phyloP scores from a whole-genome alignment of 2,113 vertebrate genomes.

The Nothobranchius furzeri region DNA sequence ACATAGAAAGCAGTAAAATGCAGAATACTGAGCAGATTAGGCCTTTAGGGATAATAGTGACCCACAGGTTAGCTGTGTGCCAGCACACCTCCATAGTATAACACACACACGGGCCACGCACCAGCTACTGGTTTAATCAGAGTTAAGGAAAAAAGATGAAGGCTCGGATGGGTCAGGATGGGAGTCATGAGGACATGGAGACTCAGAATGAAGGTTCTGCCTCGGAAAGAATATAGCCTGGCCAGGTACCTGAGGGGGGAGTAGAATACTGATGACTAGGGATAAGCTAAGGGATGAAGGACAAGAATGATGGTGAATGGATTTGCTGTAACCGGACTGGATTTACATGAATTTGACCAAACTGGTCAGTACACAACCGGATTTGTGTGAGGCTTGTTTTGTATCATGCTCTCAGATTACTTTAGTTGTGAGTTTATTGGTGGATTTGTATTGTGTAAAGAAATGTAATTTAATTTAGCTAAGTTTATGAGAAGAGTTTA shows the following conservation, averaged over 20 bases:
- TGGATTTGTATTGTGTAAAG: neutral
- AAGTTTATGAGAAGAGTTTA: neutral
- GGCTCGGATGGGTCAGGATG: neutral
- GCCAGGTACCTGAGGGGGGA: no score
- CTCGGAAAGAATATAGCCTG: no score
- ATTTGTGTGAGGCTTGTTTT: neutral
- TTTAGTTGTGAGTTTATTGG: neutral
- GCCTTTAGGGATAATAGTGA: conserved; percentile 19
- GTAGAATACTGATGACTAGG: neutral
- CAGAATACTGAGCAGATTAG: conserved; percentile 54
- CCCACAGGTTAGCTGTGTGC: conserved; percentile 38
- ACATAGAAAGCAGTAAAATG: conserved; percentile 31
- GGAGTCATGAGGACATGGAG: no score
- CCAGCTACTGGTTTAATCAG: neutral
- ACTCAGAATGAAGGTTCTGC: no score
- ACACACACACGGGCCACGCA: neutral
- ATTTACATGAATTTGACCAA: neutral
- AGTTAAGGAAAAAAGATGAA: neutral
- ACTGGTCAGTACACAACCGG: no score
- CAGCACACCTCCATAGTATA: conserved; percentile 31
- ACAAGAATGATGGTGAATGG: neutral
- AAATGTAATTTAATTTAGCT: neutral
- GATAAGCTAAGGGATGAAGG: neutral
- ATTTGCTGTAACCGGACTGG: neutral
- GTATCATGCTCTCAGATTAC: neutral